Conservation (phyloP, 2,888 invertebrate genomes). For the Nudaria mundana region DNA sequence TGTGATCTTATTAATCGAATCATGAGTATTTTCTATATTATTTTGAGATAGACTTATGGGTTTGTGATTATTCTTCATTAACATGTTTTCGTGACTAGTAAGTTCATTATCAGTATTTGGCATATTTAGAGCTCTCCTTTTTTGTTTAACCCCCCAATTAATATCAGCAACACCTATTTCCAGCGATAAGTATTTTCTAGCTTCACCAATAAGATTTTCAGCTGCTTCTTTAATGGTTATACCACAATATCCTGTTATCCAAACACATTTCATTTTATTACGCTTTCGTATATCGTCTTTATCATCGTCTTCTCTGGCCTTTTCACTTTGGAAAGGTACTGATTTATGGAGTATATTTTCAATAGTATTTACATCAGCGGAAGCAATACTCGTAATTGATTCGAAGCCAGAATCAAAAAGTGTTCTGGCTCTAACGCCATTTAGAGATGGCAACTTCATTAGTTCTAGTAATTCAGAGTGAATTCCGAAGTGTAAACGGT, state of each 20-base stretch:
- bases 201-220: conserved; percentile 87
- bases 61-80: neutral
- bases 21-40: too few relatives aligned
- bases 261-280: conserved; percentile 86
- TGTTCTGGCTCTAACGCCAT: conserved; percentile 91
- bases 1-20: too few relatives aligned
- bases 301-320: conserved; percentile 86
- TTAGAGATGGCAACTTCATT: conserved; percentile 90
- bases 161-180: conserved; percentile 88
- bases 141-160: conserved; percentile 80
- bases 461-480: conserved; percentile 95
- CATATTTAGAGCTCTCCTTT: conserved; percentile 7
- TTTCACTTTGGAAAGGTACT: conserved; percentile 92
- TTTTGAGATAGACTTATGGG: neutral
- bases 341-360: conserved; percentile 89
- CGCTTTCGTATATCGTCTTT: conserved; percentile 83
- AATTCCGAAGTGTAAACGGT: conserved; percentile 96
- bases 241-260: conserved; percentile 90
- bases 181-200: conserved; percentile 85
- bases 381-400: conserved; percentile 89
- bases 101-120: conserved; percentile 1
- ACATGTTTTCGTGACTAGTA: neutral
- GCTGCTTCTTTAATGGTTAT: conserved; percentile 92
- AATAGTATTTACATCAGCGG: conserved; percentile 84
- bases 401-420: conserved; percentile 91